Percentiles rank a stretch among this genome's conserved stretches.
phyloP scores from a whole-genome alignment of 1,140 invertebrate species.

The Formica exsecta region DNA sequence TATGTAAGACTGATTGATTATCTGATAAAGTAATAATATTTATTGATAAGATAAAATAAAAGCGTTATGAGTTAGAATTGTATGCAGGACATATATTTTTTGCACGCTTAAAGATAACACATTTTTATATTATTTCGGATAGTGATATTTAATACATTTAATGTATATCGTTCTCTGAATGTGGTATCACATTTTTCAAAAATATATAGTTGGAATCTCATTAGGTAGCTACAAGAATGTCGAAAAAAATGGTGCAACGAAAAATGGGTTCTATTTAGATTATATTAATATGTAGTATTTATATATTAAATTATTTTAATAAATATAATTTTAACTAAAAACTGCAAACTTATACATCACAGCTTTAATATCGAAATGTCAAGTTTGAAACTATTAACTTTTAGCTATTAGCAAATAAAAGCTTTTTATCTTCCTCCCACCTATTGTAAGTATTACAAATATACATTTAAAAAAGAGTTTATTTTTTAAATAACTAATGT shows the following conservation, averaged over 20 bases:
- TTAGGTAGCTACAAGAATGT: not conserved
- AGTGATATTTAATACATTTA: constrained; percentile 9
- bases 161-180: not conserved
- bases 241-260: not conserved
- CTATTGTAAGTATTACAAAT: not conserved
- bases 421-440: not conserved
- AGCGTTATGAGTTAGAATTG: constrained; percentile 34
- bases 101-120: not conserved
- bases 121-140: not conserved
- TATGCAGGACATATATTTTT: constrained; percentile 29
- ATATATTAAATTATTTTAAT: not conserved
- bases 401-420: not conserved
- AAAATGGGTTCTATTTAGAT: not conserved
- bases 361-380: not conserved
- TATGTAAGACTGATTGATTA: constrained; percentile 64
- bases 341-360: not conserved
- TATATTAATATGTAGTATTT: not conserved
- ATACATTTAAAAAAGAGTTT: not conserved
- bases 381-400: not conserved
- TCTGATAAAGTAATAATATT: constrained; percentile 38
- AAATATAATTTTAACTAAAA: not conserved
- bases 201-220: not conserved
- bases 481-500: not conserved
- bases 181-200: not conserved
- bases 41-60: constrained; percentile 40